Evolutionary conservation across 2,888 invertebrate genomes (phyloP).

Genomic region (Cataglyphis albicans): DNA sequence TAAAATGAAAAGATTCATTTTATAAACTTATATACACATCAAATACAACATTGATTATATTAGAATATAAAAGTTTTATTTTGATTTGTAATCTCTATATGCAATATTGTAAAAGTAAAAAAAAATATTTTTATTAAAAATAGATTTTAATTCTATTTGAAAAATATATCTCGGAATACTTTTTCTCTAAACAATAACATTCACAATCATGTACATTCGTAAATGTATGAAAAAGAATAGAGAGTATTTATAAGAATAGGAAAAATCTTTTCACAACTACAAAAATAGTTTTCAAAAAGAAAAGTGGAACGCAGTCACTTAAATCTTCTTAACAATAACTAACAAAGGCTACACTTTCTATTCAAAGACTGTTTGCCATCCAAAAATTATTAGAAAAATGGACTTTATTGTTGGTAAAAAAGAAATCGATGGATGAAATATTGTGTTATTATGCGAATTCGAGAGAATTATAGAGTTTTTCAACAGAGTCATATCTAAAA

Average conservation of each 20-base stretch:
- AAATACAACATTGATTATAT: not conserved
- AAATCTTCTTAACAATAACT: constrained; percentile 34
- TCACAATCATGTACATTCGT: not conserved
- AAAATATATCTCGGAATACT: not conserved
- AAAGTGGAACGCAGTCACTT: constrained; percentile 27
- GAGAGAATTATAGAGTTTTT: not conserved
- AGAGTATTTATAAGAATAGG: constrained; percentile 7
- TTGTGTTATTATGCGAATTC: not conserved
- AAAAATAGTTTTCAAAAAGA: constrained; percentile 42
- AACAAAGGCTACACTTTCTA: constrained; percentile 5
- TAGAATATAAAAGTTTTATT: not conserved
- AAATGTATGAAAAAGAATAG: constrained; percentile 16
- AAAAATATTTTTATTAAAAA: not conserved
- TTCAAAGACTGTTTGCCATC: constrained; percentile 12
- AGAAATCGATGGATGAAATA: not conserved
- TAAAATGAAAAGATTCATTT: not conserved
- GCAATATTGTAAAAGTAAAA: not conserved
- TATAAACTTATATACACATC: not conserved
- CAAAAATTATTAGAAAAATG: not conserved
- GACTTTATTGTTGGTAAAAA: not conserved
- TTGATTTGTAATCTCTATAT: not conserved
- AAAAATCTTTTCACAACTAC: constrained; percentile 8
- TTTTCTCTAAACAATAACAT: not conserved
- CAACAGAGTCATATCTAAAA: not conserved
- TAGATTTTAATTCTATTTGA: not conserved